Evolutionary conservation across 2,888 invertebrate genomes (phyloP).

Genomic region (Micropterix aruncella): DNA sequence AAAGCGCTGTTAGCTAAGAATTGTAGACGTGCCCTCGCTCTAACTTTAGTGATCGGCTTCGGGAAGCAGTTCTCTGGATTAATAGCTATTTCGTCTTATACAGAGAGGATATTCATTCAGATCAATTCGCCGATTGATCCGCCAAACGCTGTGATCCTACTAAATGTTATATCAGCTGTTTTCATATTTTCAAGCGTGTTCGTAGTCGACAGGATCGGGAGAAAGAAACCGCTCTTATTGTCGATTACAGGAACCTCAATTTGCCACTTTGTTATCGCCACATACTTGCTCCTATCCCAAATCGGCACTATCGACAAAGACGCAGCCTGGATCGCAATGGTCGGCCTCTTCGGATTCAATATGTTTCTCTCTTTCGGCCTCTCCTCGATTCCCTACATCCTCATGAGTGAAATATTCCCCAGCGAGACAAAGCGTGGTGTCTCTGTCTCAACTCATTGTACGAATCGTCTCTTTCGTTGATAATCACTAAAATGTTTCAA

Average conservation of each 20-base stretch:
- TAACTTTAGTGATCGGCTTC: constrained; percentile 7
- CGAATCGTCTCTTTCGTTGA: constrained; percentile 4
- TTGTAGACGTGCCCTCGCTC: constrained; percentile 8
- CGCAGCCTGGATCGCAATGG: constrained; percentile 8
- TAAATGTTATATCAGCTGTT: not conserved
- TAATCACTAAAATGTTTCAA: constrained; percentile 3
- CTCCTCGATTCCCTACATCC: constrained; percentile 8
- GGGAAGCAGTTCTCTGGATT: constrained; percentile 9
- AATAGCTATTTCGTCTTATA: constrained; percentile 9
- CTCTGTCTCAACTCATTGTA: constrained; percentile 2
- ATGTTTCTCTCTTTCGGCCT: constrained; percentile 10
- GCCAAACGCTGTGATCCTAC: not conserved
- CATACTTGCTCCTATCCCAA: constrained; percentile 9
- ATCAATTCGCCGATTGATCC: constrained; percentile 6
- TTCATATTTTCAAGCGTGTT: constrained; percentile 8
- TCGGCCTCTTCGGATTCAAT: constrained; percentile 8
- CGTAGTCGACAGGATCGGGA: constrained; percentile 11
- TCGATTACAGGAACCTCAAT: constrained; percentile 8
- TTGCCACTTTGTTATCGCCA: constrained; percentile 8
- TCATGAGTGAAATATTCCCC: constrained; percentile 10
- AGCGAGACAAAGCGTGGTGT: constrained; percentile 5
- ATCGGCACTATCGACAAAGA: constrained; percentile 1
- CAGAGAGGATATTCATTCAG: constrained; percentile 8
- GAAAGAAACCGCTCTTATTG: constrained; percentile 7
- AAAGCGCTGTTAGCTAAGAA: constrained; percentile 6